Evolutionary conservation across 2,888 invertebrate genomes (phyloP).

Genomic region (Anoncus sp.): DNA sequence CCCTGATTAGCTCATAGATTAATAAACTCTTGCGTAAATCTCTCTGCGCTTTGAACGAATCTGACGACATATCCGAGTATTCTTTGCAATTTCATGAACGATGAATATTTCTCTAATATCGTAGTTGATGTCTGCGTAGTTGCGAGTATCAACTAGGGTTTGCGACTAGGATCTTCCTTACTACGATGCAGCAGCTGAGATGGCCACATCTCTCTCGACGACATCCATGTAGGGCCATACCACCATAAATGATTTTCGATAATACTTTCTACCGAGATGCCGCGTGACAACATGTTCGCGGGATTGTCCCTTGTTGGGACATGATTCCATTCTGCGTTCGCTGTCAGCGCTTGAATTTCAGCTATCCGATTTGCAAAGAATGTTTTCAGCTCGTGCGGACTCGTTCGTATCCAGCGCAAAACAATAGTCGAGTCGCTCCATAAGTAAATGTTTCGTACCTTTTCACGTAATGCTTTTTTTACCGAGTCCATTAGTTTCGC

Average conservation of each 20-base stretch:
- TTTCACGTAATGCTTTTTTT: too few relatives aligned
- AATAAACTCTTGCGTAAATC: constrained; percentile 26
- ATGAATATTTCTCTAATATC: too few relatives aligned
- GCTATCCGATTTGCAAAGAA: constrained; percentile 58
- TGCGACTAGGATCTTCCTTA: constrained; percentile 1
- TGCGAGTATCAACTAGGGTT: not conserved
- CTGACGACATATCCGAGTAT: too few relatives aligned
- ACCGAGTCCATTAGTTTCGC: too few relatives aligned
- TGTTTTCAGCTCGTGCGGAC: constrained; percentile 53
- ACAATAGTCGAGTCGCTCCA: too few relatives aligned
- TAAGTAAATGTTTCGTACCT: too few relatives aligned
- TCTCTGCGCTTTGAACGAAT: constrained; percentile 47
- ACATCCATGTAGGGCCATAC: constrained; percentile 58
- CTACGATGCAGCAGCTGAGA: too few relatives aligned
- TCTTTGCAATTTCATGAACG: too few relatives aligned
- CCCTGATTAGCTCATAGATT: constrained; percentile 25
- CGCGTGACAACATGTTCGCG: constrained; percentile 61
- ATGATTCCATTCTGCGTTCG: constrained; percentile 45
- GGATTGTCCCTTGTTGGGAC: constrained; percentile 61
- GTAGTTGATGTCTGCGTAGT: too few relatives aligned
- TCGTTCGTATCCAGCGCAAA: too few relatives aligned
- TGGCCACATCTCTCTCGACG: constrained; percentile 7
- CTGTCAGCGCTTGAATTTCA: constrained; percentile 44
- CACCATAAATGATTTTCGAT: constrained; percentile 46
- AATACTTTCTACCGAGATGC: constrained; percentile 22